Base-by-base conservation (phyloP, 2,888 invertebrate species). In the Notocelia uddmanniana region DNA sequence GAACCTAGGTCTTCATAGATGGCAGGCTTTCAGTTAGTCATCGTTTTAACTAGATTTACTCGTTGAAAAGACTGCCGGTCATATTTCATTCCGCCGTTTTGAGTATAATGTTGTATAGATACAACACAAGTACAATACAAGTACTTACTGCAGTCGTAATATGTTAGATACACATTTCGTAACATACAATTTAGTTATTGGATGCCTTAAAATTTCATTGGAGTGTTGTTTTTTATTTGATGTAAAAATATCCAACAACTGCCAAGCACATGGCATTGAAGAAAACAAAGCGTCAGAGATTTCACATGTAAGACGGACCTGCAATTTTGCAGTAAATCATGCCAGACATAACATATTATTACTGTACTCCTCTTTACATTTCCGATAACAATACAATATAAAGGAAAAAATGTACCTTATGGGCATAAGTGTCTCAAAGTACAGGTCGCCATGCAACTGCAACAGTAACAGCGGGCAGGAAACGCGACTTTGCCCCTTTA, bases 1-100 rank as follows among this genome's bases (percentile, higher is more conserved):
- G 83, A 83, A 83, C 80, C 82, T 78, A 80, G 78, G 50, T 34
- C 18, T 62, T 68, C 52, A 31, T n/a, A 26, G 19, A 18, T 23
- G 37, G 37, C 37, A 26, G 37, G 48, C 55, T 63, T 63, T 37
- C 18, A 55, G 41, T 9, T 19, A 60, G 59, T 54, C 26, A 50
- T 21, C 11, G 21, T 37, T 70, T 70, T 71, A 41, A 59, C 58
- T 52, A 41, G 21, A 71, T 70, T 64, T 70, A 50, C 37, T 10
- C 31, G 31, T 26, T 50, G 55, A 13, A 34, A 52, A 63, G 21
- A 21, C 50, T 50, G 8, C 31, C 31, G 3, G 31, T 50, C 15
- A 45, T 11, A 67, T 57, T 55, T 37, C 21, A 23, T 66, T 5
- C 37, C 41, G 10, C 31, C 31, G 8, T 6, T 31, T 31, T 41